A percentile compares a stretch with the other conserved stretches of the same genome.
Conservation (phyloP, 1,140 invertebrate species). For the Pissodes strobi region DNA sequence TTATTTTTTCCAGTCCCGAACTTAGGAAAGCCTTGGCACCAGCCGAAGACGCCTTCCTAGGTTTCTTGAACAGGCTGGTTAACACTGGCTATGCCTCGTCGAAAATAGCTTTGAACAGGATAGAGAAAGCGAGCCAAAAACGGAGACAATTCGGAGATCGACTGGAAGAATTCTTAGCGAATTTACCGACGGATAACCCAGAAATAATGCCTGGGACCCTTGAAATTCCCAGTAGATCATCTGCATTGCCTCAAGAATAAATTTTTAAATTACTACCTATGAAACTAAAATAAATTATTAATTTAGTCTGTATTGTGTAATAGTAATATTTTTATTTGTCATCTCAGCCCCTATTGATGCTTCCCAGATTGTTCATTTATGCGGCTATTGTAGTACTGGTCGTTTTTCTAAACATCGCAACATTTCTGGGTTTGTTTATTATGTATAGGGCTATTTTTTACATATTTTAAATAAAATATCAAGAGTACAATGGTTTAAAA, state of each 20-base stretch:
- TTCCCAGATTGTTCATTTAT: not conserved
- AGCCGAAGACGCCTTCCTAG: slow-evolving; percentile 33
- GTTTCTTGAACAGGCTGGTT: slow-evolving; percentile 29
- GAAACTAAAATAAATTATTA: no score
- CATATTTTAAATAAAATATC: not conserved
- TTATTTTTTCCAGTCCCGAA: slow-evolving; percentile 1
- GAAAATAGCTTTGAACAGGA: slow-evolving; percentile 29
- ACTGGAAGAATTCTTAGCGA: slow-evolving; percentile 22
- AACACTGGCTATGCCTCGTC: slow-evolving; percentile 39
- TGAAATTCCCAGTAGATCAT: no score
- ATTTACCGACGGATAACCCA: slow-evolving; percentile 14
- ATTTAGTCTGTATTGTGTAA: no score
- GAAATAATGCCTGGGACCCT: slow-evolving; percentile 4
- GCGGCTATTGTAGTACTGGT: not conserved
- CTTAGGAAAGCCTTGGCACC: not conserved
- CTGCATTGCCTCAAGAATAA: no score
- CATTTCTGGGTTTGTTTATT: not conserved
- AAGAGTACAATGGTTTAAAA: no score
- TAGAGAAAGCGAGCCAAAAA: slow-evolving; percentile 21
- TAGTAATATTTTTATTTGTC: no score
- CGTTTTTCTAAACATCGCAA: not conserved
- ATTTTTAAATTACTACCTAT: no score
- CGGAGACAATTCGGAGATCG: slow-evolving; percentile 22
- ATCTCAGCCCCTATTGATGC: no score
- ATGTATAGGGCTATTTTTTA: not conserved